These are phyloP conservation scores for Rhagologus leucostigma DNA, from an alignment of 2,113 vertebrate species.

Conservation along the genomic window DNA sequence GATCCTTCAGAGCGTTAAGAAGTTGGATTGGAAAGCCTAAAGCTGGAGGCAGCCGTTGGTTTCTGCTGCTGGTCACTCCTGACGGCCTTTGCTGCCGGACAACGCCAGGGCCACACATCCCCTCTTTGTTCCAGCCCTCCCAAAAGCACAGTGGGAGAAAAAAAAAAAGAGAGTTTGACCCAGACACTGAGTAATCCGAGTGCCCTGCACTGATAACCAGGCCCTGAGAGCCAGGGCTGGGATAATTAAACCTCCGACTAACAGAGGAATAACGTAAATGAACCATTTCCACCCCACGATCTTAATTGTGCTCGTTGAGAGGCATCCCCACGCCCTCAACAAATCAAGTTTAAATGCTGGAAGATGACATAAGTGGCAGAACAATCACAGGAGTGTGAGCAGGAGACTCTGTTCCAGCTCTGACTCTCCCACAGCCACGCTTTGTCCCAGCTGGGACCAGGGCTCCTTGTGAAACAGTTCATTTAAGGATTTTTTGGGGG, in stretches of 20 bases:
- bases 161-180: not conserved
- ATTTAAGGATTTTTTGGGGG: not conserved
- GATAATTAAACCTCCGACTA: not conserved
- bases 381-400: not conserved
- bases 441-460: not conserved
- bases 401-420: not conserved
- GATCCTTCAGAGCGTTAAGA: not conserved
- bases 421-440: not conserved
- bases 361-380: not conserved
- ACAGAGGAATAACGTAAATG: not conserved
- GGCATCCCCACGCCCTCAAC: not conserved
- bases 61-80: not conserved
- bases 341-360: not conserved
- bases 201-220: not conserved
- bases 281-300: not conserved
- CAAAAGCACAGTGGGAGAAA: not conserved
- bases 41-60: not conserved
- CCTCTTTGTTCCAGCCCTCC: constrained; percentile 32
- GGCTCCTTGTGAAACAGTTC: not conserved
- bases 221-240: not conserved
- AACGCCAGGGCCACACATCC: not conserved
- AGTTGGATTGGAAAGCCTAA: not conserved
- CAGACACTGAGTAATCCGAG: not conserved
- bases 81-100: not conserved
- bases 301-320: not conserved